A percentile compares a stretch with the other conserved stretches of the same genome.
Evolutionary conservation across 2,797 vertebrate genomes (phyloP).

Genomic region (Lophius americanus): DNA sequence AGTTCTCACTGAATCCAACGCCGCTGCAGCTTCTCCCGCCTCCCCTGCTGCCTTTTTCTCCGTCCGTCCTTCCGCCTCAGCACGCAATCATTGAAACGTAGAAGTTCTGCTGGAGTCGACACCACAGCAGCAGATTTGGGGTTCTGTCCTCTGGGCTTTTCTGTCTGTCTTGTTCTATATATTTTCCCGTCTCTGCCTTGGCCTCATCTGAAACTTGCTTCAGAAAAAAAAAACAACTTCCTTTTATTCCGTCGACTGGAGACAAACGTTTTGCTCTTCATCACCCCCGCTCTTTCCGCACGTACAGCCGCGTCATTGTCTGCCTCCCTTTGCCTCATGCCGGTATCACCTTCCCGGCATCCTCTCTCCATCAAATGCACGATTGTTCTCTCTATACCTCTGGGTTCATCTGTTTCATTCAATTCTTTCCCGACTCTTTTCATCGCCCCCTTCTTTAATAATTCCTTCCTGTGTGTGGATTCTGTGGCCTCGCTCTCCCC

Average conservation of each 20-base stretch:
- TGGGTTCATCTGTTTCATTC: conserved; percentile 52
- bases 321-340: conserved; percentile 20
- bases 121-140: conserved; percentile 21
- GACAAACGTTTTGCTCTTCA: conserved; percentile 36
- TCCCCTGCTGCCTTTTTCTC: not conserved
- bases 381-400: conserved; percentile 25
- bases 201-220: conserved; percentile 24
- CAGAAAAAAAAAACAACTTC: not conserved
- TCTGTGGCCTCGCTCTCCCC: conserved; percentile 23
- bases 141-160: conserved; percentile 53
- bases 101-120: conserved; percentile 30
- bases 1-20: conserved; percentile 12
- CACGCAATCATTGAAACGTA: conserved; percentile 50
- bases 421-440: conserved; percentile 54
- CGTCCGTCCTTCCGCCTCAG: conserved; percentile 23
- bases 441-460: conserved; percentile 41
- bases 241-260: conserved; percentile 36
- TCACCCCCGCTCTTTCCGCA: conserved; percentile 21
- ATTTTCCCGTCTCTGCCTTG: conserved; percentile 16
- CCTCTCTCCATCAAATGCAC: conserved; percentile 27
- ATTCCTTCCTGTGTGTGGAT: conserved; percentile 47
- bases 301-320: conserved; percentile 19
- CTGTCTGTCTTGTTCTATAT: conserved; percentile 46
- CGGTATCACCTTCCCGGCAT: conserved; percentile 38
- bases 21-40: conserved; percentile 19